phyloP scores from a whole-genome alignment of 2,797 vertebrate species.

The Catharus ustulatus region DNA sequence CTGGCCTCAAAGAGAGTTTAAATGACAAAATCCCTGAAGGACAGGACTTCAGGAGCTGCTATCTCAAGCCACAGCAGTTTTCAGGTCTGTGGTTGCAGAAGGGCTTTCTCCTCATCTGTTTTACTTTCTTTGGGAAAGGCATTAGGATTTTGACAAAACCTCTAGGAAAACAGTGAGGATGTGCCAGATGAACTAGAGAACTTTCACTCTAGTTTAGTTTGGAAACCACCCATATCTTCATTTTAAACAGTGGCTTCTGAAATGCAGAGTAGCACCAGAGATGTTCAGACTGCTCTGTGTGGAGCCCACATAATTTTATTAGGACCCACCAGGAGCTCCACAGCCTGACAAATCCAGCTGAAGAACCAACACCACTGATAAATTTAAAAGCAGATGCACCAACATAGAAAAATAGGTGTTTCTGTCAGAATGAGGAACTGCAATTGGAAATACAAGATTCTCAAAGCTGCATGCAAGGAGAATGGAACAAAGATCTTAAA shows the following conservation, averaged over 20 bases:
- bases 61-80: not conserved
- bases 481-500: conserved; percentile 32
- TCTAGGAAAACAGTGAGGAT: not conserved
- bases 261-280: not conserved
- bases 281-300: not conserved
- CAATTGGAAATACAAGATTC: not conserved
- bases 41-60: not conserved
- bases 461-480: not conserved
- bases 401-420: not conserved
- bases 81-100: not conserved
- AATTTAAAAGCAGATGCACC: not conserved
- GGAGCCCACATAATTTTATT: not conserved
- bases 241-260: not conserved
- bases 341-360: not conserved
- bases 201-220: not conserved
- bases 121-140: not conserved
- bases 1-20: not conserved
- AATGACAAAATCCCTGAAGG: not conserved
- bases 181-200: not conserved
- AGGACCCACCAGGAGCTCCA: not conserved
- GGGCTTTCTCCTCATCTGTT: not conserved
- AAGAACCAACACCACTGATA: not conserved
- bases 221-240: not conserved
- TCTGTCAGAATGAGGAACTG: not conserved
- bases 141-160: not conserved